These are phyloP conservation scores for Caenorhabditis inopinata DNA, from an alignment of 1,140 invertebrate species.

Conservation along the genomic window DNA sequence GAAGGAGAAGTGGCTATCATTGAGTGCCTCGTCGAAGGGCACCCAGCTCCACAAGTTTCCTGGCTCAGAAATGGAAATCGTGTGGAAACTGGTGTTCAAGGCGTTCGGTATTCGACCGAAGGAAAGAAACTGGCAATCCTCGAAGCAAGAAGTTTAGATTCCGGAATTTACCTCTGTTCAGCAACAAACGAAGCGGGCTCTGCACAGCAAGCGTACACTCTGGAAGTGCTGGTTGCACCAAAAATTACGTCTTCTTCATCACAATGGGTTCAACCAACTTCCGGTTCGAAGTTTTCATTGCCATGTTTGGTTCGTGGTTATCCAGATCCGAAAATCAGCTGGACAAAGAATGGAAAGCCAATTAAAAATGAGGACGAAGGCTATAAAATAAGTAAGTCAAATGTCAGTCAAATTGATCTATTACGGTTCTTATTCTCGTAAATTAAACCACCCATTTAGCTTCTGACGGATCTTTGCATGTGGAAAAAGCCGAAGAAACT, in stretches of 20 bases:
- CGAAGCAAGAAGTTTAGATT: slow-evolving; percentile 60
- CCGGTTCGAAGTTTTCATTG: slow-evolving; percentile 53
- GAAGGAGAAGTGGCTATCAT: slow-evolving; percentile 61
- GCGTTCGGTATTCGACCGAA: slow-evolving; percentile 57
- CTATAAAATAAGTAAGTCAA: slow-evolving; percentile 5
- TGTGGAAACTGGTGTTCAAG: slow-evolving; percentile 59
- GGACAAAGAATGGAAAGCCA: slow-evolving; percentile 57
- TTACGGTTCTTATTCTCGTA: not conserved
- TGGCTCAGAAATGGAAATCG: slow-evolving; percentile 61
- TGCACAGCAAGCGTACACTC: slow-evolving; percentile 63
- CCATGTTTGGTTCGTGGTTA: slow-evolving; percentile 56
- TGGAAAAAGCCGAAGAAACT: slow-evolving; percentile 47
- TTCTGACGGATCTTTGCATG: slow-evolving; percentile 47
- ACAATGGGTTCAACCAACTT: slow-evolving; percentile 51
- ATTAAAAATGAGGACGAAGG: slow-evolving; percentile 33
- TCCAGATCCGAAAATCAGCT: slow-evolving; percentile 56
- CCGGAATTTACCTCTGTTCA: slow-evolving; percentile 64
- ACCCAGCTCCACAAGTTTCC: slow-evolving; percentile 54
- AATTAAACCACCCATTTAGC: not conserved
- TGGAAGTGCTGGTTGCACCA: slow-evolving; percentile 60
- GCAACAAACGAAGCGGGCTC: slow-evolving; percentile 62
- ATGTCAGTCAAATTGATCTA: too few relatives aligned
- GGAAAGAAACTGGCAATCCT: slow-evolving; percentile 49
- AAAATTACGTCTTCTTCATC: slow-evolving; percentile 49
- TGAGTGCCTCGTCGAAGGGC: slow-evolving; percentile 55